phyloP scores from a whole-genome alignment of 2,888 invertebrate species.

The Parasteatoda lunata region DNA sequence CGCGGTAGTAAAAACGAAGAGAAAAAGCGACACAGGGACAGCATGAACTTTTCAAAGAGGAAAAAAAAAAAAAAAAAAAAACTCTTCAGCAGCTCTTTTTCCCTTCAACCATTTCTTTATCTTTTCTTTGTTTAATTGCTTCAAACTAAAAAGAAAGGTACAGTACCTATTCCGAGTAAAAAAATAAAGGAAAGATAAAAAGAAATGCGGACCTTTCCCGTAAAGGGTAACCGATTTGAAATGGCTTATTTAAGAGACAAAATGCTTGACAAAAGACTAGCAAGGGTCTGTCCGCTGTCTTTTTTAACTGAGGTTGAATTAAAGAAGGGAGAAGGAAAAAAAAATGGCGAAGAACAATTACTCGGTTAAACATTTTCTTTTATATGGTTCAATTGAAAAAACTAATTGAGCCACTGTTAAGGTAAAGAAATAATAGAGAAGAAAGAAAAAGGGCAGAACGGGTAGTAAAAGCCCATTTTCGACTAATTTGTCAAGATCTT shows the following conservation, averaged over 20 bases:
- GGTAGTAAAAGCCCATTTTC: slow-evolving; percentile 63
- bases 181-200: slow-evolving; percentile 7
- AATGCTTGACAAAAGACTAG: slow-evolving; percentile 42
- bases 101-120: slow-evolving; percentile 52
- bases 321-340: slow-evolving; percentile 29
- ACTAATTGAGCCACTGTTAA: slow-evolving; percentile 64
- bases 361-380: slow-evolving; percentile 68
- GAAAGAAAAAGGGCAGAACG: slow-evolving; percentile 2
- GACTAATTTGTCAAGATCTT: slow-evolving; percentile 61
- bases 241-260: slow-evolving; percentile 64
- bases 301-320: slow-evolving; percentile 11
- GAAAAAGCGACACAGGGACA: slow-evolving; percentile 5
- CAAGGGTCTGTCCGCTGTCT: slow-evolving; percentile 42
- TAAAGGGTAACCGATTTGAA: slow-evolving; percentile 65
- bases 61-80: slow-evolving; percentile 10
- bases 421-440: slow-evolving; percentile 22
- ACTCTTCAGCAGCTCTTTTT: not conserved
- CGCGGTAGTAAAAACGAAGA: not conserved
- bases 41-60: slow-evolving; percentile 44
- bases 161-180: slow-evolving; percentile 7
- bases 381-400: slow-evolving; percentile 67
- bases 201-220: slow-evolving; percentile 38
- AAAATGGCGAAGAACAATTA: slow-evolving; percentile 59
- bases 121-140: slow-evolving; percentile 67
- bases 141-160: slow-evolving; percentile 55